Conservation (phyloP, 2,113 vertebrate genomes). For the Ahaetulla prasina region DNA sequence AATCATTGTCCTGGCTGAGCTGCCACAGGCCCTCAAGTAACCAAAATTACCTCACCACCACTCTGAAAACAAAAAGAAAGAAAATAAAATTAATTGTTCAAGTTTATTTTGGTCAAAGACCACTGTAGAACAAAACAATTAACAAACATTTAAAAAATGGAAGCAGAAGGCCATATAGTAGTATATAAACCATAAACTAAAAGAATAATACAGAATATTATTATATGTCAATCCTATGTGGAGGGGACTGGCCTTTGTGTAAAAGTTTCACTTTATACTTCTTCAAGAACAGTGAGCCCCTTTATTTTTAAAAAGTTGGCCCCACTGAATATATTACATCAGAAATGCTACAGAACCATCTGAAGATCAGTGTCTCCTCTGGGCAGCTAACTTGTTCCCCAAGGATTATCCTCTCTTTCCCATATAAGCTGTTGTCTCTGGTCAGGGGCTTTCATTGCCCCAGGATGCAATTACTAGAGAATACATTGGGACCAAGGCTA, state of each 20-base stretch:
- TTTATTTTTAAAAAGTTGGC: background rate
- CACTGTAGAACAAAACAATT: background rate
- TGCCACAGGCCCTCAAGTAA: background rate
- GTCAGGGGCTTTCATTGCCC: background rate
- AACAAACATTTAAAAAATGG: background rate
- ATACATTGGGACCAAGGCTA: background rate
- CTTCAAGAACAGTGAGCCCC: background rate
- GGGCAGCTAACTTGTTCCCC: background rate
- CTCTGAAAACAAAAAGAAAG: background rate
- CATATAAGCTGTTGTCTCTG: background rate
- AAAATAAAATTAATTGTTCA: background rate
- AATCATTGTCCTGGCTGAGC: background rate
- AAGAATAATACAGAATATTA: background rate
- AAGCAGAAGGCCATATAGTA: background rate
- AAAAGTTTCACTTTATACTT: slow-evolving; percentile 10
- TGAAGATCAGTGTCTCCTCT: background rate
- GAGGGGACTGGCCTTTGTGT: background rate
- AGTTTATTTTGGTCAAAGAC: background rate
- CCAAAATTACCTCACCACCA: background rate
- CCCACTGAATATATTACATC: background rate
- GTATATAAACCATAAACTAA: background rate
- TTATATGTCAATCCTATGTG: background rate
- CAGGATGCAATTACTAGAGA: background rate
- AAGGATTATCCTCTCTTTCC: background rate
- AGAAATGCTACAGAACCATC: background rate